Evolutionary conservation across 2,888 invertebrate species (phyloP).

Genomic region (Dryadula phaetusa): DNA sequence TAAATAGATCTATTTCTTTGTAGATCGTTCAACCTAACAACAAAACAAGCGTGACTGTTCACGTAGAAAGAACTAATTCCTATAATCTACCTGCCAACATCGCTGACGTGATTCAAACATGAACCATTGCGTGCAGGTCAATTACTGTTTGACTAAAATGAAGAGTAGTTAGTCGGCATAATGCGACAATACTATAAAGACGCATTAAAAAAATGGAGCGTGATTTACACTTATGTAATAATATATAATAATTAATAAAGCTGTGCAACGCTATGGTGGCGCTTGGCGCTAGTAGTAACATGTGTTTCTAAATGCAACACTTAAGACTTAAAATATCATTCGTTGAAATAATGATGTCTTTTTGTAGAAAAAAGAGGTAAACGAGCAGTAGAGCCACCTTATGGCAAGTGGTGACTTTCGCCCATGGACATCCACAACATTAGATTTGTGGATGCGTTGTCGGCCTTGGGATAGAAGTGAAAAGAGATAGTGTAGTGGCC

Average conservation of each 20-base stretch:
- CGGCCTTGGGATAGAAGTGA: too few species aligned
- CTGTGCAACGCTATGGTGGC: neutral
- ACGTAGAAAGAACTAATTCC: conserved; percentile 27
- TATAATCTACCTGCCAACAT: conserved; percentile 39
- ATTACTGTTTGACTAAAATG: conserved; percentile 48
- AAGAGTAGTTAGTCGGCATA: conserved; percentile 1
- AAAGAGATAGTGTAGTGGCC: too few species aligned
- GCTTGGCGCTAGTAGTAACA: too few species aligned
- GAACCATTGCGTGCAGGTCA: conserved; percentile 59
- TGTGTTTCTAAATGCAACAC: too few species aligned
- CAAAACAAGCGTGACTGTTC: conserved; percentile 32
- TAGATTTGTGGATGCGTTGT: too few species aligned
- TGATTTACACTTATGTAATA: neutral
- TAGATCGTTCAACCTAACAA: neutral
- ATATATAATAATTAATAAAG: neutral
- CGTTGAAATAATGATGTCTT: too few species aligned
- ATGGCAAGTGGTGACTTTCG: too few species aligned
- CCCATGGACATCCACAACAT: too few species aligned
- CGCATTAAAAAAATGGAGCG: neutral
- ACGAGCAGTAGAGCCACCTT: too few species aligned
- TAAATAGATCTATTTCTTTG: neutral
- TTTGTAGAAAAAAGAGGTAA: too few species aligned
- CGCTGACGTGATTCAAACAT: conserved; percentile 50
- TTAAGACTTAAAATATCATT: too few species aligned
- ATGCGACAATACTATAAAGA: neutral